Evolutionary conservation across 2,888 invertebrate species (phyloP), one percentile per base, ranked within the genome.

Genomic region (Mythimna loreyi): DNA sequence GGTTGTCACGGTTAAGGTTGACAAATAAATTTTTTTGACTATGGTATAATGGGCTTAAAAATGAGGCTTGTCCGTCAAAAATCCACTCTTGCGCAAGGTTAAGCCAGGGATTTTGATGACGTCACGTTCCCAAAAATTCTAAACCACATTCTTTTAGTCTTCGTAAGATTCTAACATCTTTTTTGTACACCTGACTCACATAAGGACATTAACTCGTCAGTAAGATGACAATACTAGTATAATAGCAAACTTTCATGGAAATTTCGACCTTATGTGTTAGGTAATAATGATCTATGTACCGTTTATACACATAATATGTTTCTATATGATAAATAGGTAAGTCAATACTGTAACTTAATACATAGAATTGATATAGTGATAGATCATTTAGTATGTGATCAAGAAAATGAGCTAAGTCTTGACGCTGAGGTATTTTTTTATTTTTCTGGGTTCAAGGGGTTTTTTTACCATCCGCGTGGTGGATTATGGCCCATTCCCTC

Each of bases 141-240:
- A 53, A 67, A 53, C 36, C 56, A 55, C 68, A 77, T 72, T 80
- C 58, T 72, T 69, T 55, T 40, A 28, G 21, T 74, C 61, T 75
- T 75, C 75, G 68, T 59, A 76, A 62, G 53, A 65, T 56, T 13
- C 25, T 79, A 77, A 60, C 47, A 75, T 72, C 56, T 77, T 80
- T 83, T 84, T 80, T 68, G 52, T 72, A 67, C 78, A 83, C 81
- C 85, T 90, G 89, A 89, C 74, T 90, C 90, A 89, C 74, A 86
- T 89, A 88, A 82, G 87, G 87, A 87, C 87, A 89, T 81, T 49
- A 5, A 2, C 52, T 47, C 76, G 67, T 72, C 66, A 65, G 59
- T 47, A 43, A 65, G 55, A 53, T 64, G 73, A 72, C 67, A 66
- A 67, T 72, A 72, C 67, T 66, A 65, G 67, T 52, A 53, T 23